Evolutionary conservation across 2,888 invertebrate species (phyloP).

Genomic region (Tipula helvola): DNA sequence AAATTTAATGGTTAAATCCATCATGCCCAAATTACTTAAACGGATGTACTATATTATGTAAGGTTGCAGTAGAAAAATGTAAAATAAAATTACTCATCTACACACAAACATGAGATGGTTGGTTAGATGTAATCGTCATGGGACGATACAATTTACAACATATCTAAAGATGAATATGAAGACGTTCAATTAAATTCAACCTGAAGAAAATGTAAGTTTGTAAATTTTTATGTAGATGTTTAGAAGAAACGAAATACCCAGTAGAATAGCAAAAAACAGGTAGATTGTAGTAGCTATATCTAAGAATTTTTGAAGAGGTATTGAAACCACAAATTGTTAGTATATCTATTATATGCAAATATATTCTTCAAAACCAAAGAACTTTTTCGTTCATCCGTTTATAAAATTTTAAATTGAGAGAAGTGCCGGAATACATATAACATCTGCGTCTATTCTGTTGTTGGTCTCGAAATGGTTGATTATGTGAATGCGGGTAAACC

Average conservation of each 20-base stretch:
- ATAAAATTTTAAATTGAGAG: neutral
- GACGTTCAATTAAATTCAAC: neutral
- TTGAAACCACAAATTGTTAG: neutral
- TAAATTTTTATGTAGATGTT: neutral
- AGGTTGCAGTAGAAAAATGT: neutral
- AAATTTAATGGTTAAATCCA: neutral
- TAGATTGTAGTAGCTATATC: neutral
- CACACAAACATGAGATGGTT: neutral
- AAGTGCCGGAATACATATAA: neutral
- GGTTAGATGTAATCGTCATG: neutral
- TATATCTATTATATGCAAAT: neutral
- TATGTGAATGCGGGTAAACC: neutral
- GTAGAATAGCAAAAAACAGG: neutral
- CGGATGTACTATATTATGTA: too few relatives aligned
- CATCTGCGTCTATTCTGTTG: neutral
- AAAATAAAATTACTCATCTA: neutral
- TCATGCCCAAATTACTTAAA: neutral
- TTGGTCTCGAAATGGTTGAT: neutral
- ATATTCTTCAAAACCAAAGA: neutral
- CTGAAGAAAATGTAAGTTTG: neutral
- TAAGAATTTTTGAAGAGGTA: neutral
- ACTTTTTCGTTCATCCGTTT: neutral
- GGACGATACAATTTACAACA: neutral
- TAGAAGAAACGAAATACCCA: neutral
- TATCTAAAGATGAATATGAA: neutral